Base-by-base conservation (phyloP, 2,113 vertebrate genomes). In the Nestor notabilis region DNA sequence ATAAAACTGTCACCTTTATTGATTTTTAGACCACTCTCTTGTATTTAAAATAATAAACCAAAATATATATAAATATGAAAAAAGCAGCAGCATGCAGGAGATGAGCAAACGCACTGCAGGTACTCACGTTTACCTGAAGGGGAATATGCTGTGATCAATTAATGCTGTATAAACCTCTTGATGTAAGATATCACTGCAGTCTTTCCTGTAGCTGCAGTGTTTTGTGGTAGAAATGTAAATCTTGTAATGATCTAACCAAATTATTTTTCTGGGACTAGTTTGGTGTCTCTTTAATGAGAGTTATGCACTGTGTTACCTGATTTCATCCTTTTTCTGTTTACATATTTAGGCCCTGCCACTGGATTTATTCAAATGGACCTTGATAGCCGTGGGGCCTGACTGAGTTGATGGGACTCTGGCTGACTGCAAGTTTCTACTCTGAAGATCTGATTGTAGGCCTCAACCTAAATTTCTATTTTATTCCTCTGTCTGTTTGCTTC, bases 21-120 rank as follows among this genome's bases (percentile, higher is more conserved):
- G 70, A 87, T 93, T 94, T 94, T 83, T 80, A 77, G 58, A 61
- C 41, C 17, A 24, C 56, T 84, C 12, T 90, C 29, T 87, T 79
- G 80, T 91, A 92, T 81, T 89, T 94, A 83, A 87, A 96, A 69
- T 77, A 95, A 65, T 88, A 55, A 75, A 90, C 9, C 6, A 68
- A 81, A 81, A 55, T 50, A 60, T 52, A 37, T 47, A 25, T 55
- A 90, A 58, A 55, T 77, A 46, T 2, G 1, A 64, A 95, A 58
- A 94, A 87, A 90, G 39, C 50, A 89, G 72, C 64, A 92, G 64
- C 55, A 72, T 1, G 3, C 64, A 50, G 68, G 85, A 94, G 76
- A 71, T 64, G 64, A 94, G 65, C 86, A 71, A 66, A 89, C 3
- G 7, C 71, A 83, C 55, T 90, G 79, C 76, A 92, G 85, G 47